Percentiles rank a stretch among this genome's conserved stretches.
These are phyloP conservation scores for Rotaria magnacalcarata DNA, from an alignment of 2,888 invertebrate species.

Conservation along the genomic window DNA sequence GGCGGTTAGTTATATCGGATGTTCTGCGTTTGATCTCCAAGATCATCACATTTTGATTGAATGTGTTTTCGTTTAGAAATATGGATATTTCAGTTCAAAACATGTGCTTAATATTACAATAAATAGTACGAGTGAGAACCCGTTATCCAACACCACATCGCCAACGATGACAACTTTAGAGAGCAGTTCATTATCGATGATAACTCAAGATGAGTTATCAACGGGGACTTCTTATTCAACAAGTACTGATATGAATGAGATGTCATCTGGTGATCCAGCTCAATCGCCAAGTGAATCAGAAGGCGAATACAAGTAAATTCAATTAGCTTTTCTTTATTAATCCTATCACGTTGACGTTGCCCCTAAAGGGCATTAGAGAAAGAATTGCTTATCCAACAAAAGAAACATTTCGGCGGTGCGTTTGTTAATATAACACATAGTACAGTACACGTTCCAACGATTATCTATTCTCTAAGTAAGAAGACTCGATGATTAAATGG, in stretches of 20 bases:
- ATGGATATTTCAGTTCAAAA: slow-evolving; percentile 27
- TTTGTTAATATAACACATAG: slow-evolving; percentile 65
- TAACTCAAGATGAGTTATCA: not conserved
- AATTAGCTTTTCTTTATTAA: not conserved
- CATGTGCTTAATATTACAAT: not conserved
- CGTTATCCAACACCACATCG: not conserved
- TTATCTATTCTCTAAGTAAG: slow-evolving; percentile 70
- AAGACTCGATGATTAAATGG: not conserved
- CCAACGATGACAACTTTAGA: not conserved
- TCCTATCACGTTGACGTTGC: not conserved
- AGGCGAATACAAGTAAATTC: not conserved
- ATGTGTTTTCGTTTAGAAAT: not conserved
- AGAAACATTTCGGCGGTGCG: slow-evolving; percentile 14
- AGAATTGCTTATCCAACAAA: not conserved
- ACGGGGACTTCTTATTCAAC: not conserved
- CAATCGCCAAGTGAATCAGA: not conserved
- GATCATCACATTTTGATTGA: not conserved
- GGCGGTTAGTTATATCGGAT: not conserved
- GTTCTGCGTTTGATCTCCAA: not conserved
- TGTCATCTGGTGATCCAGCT: not conserved
- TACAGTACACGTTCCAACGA: slow-evolving; percentile 87
- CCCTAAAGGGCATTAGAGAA: not conserved
- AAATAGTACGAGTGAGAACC: not conserved
- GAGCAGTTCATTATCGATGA: not conserved
- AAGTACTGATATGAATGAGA: not conserved